Conservation (phyloP, 2,888 invertebrate genomes). For the Cheilosia vulpina region DNA sequence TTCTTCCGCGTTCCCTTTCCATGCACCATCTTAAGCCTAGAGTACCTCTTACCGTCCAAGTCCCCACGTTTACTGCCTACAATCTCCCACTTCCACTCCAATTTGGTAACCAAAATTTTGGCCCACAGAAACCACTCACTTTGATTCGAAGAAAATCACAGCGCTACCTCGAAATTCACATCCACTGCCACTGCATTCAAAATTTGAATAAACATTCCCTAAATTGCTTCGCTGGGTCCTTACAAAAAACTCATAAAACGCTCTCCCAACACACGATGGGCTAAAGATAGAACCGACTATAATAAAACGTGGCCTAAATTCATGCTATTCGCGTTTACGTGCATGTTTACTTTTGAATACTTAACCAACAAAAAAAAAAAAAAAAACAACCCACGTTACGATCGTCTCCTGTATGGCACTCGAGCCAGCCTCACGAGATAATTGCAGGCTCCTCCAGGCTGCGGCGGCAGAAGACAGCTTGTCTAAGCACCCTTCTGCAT, state of each 20-base stretch:
- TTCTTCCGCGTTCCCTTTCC: no score
- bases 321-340: background rate
- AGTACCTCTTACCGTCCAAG: no score
- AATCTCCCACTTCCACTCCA: no score
- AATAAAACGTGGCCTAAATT: conserved; percentile 13
- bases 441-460: conserved; percentile 44
- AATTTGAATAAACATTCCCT: conserved; percentile 47
- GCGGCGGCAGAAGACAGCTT: background rate
- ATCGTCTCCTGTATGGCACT: conserved; percentile 22
- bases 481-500: conserved; percentile 47
- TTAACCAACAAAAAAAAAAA: conserved; percentile 2
- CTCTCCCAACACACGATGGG: conserved; percentile 22
- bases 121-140: no score
- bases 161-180: no score
- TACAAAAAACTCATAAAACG: conserved; percentile 21
- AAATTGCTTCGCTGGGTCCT: conserved; percentile 20
- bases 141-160: no score
- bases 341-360: conserved; percentile 19
- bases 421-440: conserved; percentile 46
- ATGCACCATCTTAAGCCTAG: no score
- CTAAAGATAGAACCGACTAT: conserved; percentile 8
- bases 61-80: no score
- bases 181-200: conserved; percentile 7
- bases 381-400: conserved; percentile 4
- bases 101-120: no score